These are phyloP conservation scores for Drosophila pectinifera DNA, from an alignment of 1,140 invertebrate species.

Conservation along the genomic window DNA sequence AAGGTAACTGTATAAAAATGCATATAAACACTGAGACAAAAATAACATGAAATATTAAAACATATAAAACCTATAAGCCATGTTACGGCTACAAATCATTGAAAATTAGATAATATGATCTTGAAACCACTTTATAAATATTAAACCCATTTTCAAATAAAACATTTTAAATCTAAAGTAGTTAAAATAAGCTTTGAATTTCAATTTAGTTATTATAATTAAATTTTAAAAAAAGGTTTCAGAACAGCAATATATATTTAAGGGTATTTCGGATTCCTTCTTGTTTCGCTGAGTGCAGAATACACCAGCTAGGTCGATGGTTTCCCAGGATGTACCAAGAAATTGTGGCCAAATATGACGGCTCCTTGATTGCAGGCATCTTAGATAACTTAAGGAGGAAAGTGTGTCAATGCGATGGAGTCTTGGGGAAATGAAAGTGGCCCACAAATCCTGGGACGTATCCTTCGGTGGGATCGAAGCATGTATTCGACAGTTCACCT, in stretches of 20 bases:
- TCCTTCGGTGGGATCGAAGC: background rate
- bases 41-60: no score
- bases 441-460: slow-evolving; percentile 3
- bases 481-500: background rate
- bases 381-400: slow-evolving; percentile 11
- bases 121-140: no score
- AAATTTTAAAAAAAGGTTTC: no score
- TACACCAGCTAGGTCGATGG: background rate
- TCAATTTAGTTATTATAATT: no score
- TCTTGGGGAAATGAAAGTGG: slow-evolving; percentile 4
- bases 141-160: no score
- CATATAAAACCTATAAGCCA: no score
- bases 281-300: background rate
- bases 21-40: slow-evolving; percentile 4
- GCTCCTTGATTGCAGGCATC: slow-evolving; percentile 37
- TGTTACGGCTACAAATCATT: no score
- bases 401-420: slow-evolving; percentile 37
- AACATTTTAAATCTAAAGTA: no score
- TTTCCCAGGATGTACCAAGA: slow-evolving; percentile 15
- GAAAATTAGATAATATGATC: no score
- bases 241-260: no score
- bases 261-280: fast-evolving
- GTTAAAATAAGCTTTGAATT: no score
- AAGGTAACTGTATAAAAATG: slow-evolving; percentile 55
- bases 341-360: slow-evolving; percentile 47